These are phyloP conservation scores for Aselliscus stoliczkanus DNA, from an alignment of 2,797 vertebrate genomes.

Conservation along the genomic window DNA sequence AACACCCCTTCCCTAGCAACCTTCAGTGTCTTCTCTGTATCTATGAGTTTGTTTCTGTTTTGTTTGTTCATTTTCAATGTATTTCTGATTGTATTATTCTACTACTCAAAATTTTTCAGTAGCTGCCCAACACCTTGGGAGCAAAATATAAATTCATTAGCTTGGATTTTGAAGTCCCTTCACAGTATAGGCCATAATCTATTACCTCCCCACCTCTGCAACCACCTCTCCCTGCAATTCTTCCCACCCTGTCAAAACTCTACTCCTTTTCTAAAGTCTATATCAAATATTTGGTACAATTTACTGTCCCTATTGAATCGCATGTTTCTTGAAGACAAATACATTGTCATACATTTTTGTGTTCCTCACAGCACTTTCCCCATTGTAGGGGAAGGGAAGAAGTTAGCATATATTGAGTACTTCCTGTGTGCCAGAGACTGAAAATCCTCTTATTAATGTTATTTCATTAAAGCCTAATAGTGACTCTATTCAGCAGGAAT, in stretches of 20 bases:
- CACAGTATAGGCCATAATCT: not conserved
- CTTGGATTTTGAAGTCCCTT: not conserved
- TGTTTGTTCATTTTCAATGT: too few relatives aligned
- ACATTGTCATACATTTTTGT: not conserved
- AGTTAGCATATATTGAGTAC: not conserved
- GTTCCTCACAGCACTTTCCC: not conserved
- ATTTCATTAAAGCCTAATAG: not conserved
- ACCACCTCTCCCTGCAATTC: not conserved
- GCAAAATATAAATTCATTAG: not conserved
- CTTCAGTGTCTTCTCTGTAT: too few relatives aligned
- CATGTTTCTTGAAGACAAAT: not conserved
- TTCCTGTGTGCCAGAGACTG: not conserved
- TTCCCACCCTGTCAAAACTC: not conserved
- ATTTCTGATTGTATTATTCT: not conserved
- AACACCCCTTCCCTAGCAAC: too few relatives aligned
- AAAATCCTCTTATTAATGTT: not conserved
- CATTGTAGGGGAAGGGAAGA: not conserved
- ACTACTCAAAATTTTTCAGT: not conserved
- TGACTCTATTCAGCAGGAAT: not conserved
- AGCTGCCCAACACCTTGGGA: not conserved
- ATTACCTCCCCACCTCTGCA: not conserved
- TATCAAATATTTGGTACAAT: not conserved
- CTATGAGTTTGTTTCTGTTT: too few relatives aligned
- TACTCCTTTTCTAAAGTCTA: not conserved
- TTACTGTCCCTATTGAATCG: not conserved